Evolutionary conservation across 92 coral and sea anemone species (phyloP).

Genomic region (Hydrozoanthus gracilis): DNA sequence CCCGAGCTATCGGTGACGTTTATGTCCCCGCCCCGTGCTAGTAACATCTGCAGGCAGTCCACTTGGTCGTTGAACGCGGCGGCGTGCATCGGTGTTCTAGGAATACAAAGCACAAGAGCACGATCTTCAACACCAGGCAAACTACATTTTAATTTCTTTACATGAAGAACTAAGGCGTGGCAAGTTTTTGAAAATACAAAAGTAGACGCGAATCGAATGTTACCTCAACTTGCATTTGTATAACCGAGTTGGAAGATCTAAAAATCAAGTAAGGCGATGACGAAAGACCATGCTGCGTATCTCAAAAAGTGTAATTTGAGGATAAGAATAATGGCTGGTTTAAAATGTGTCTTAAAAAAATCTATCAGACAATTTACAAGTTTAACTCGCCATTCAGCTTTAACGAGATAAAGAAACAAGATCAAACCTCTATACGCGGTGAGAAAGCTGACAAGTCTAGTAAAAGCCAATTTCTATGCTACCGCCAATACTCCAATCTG

Average conservation of each 20-base stretch:
- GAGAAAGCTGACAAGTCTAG: neutral
- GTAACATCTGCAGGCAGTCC: conserved; percentile 87
- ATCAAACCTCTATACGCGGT: neutral
- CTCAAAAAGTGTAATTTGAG: neutral
- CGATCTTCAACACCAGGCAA: too few relatives aligned
- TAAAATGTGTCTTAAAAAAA: neutral
- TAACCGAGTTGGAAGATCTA: neutral
- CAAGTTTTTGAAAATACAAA: neutral
- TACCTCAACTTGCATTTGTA: neutral
- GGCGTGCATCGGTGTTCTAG: conserved; percentile 94
- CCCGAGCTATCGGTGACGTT: conserved; percentile 74
- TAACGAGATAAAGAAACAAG: neutral
- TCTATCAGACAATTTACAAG: too few relatives aligned
- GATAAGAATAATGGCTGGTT: neutral
- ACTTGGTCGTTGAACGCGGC: conserved; percentile 96
- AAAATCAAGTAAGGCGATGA: neutral
- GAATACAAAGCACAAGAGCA: neutral
- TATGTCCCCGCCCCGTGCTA: conserved; percentile 89
- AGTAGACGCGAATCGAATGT: neutral
- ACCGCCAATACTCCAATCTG: neutral
- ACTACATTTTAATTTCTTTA: neutral
- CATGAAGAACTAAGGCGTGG: neutral
- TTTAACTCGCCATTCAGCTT: too few relatives aligned
- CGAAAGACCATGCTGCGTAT: neutral
- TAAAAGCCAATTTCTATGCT: neutral